Evolutionary conservation across 1,140 invertebrate species (phyloP).

Genomic region (Teleopsis dalmanni): DNA sequence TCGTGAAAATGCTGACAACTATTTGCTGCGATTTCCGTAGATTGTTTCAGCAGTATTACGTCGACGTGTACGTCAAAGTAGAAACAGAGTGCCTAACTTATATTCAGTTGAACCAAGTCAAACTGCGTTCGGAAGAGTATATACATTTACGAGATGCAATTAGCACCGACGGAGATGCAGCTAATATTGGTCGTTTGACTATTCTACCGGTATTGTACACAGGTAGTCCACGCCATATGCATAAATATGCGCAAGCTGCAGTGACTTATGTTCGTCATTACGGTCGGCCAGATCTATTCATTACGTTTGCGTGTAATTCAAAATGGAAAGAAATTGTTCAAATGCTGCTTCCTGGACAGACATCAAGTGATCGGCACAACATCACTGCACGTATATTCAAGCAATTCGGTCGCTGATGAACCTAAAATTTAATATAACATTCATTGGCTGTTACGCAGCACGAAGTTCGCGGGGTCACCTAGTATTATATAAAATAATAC

Average conservation of each 20-base stretch:
- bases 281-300: constrained; percentile 31
- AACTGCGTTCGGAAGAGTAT: constrained; percentile 47
- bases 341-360: constrained; percentile 29
- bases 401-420: too few species aligned
- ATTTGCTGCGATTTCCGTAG: neutral
- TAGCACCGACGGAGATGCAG: neutral
- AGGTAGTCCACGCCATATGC: constrained; percentile 38
- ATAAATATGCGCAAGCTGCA: constrained; percentile 45
- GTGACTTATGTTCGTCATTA: constrained; percentile 43
- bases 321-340: constrained; percentile 41
- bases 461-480: too few species aligned
- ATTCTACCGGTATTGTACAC: neutral
- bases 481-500: too few species aligned
- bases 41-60: neutral
- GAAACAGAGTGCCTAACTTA: constrained; percentile 1
- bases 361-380: constrained; percentile 24
- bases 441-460: too few species aligned
- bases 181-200: neutral
- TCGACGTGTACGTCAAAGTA: constrained; percentile 24
- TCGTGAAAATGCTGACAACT: neutral
- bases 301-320: constrained; percentile 4
- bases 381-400: constrained; percentile 37
- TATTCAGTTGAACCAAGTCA: constrained; percentile 44
- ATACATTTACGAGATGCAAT: constrained; percentile 25
- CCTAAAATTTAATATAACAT: too few species aligned